phyloP scores from a whole-genome alignment of 2,888 invertebrate species.

The Tanypteryx hageni region DNA sequence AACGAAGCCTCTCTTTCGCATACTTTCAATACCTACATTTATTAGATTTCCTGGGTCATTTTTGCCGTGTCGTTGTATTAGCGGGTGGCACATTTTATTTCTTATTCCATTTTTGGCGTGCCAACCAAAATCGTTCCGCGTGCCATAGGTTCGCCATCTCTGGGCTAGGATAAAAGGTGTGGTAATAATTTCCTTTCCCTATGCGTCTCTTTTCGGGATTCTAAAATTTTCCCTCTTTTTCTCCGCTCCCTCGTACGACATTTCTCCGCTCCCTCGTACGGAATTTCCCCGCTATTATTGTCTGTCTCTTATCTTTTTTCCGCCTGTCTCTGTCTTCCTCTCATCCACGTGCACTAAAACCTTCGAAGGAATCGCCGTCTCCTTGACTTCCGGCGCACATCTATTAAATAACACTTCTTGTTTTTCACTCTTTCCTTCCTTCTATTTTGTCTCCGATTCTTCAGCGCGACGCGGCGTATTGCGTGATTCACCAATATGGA shows the following conservation, averaged over 20 bases:
- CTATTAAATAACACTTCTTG: neutral
- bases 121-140: too few relatives aligned
- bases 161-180: neutral
- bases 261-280: neutral
- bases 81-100: too few relatives aligned
- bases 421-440: neutral
- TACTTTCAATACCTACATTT: too few relatives aligned
- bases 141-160: too few relatives aligned
- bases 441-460: neutral
- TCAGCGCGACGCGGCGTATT: too few relatives aligned
- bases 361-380: constrained; percentile 21
- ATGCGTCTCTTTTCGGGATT: neutral
- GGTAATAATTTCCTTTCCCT: neutral
- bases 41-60: too few relatives aligned
- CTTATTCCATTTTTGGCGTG: too few relatives aligned
- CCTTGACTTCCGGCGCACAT: neutral
- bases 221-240: neutral
- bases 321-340: neutral
- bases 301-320: neutral
- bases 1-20: too few relatives aligned
- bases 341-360: neutral
- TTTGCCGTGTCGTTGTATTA: too few relatives aligned
- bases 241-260: neutral
- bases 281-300: neutral
- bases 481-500: too few relatives aligned